These are phyloP conservation scores for Triplophysa bombifrons DNA, from an alignment of 2,797 vertebrate genomes.

Conservation along the genomic window DNA sequence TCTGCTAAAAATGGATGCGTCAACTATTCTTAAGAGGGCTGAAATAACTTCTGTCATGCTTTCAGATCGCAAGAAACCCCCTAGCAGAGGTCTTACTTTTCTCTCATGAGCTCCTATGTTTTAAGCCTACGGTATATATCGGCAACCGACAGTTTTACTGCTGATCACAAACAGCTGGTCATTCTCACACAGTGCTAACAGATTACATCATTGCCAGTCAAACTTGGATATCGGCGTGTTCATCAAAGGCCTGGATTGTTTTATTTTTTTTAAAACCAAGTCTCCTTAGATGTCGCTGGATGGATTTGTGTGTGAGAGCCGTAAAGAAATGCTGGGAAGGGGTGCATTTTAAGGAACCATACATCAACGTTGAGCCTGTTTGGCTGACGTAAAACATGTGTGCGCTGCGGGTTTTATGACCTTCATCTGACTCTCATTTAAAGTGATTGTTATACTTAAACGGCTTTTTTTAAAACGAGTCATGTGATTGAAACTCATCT, in stretches of 20 bases:
- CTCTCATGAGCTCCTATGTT: constrained; percentile 25
- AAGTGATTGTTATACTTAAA: not conserved
- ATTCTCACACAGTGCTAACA: constrained; percentile 52
- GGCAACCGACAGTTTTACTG: constrained; percentile 32
- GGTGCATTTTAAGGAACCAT: not conserved
- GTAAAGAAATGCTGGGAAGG: not conserved
- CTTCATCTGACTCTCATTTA: constrained; percentile 21
- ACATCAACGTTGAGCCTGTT: not conserved
- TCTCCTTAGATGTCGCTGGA: not conserved
- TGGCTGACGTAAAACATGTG: constrained; percentile 20
- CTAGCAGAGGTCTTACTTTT: constrained; percentile 13
- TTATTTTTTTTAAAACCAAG: not conserved
- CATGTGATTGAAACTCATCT: not conserved
- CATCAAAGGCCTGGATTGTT: not conserved
- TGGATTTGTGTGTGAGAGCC: constrained; percentile 15
- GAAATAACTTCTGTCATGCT: constrained; percentile 5
- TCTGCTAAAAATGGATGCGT: not conserved
- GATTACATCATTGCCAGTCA: constrained; percentile 53
- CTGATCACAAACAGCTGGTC: constrained; percentile 65
- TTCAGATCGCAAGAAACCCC: constrained; percentile 17
- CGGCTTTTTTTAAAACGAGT: constrained; percentile 6
- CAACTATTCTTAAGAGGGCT: not conserved
- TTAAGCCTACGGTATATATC: constrained; percentile 53
- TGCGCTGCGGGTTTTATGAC: not conserved
- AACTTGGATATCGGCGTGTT: not conserved